Percentiles rank a stretch among this genome's conserved stretches.
Conservation (phyloP, 2,888 invertebrate genomes). For the Thymelicus sylvestris region DNA sequence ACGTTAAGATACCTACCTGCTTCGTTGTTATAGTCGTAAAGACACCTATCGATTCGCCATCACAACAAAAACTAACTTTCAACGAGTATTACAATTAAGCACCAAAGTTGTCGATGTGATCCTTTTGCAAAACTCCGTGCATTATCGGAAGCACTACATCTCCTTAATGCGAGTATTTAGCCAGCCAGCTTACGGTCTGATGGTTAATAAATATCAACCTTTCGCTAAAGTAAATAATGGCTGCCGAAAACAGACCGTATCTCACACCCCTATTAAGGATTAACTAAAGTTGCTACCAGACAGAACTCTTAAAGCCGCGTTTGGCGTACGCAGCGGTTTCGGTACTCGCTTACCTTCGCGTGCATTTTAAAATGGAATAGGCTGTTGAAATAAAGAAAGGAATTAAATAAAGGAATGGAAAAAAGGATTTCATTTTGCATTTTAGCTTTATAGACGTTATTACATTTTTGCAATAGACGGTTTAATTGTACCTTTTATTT, state of each 20-base stretch:
- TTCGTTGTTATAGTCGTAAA: not conserved
- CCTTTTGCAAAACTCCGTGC: conserved; percentile 42
- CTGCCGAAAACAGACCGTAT: conserved; percentile 51
- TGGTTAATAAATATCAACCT: conserved; percentile 67
- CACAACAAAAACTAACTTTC: conserved; percentile 31
- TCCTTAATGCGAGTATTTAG: conserved; percentile 59
- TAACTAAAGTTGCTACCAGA: conserved; percentile 44
- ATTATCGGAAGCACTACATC: conserved; percentile 58
- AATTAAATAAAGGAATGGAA: no score
- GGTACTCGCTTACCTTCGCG: not conserved
- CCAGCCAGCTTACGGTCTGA: conserved; percentile 53
- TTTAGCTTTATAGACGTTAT: no score
- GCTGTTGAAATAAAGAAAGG: no score
- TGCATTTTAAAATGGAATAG: conserved; percentile 31
- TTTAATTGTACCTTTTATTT: no score
- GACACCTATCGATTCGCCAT: conserved; percentile 2
- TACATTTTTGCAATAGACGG: no score
- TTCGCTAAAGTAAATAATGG: conserved; percentile 59
- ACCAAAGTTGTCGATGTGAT: conserved; percentile 38
- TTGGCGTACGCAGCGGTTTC: conserved; percentile 22
- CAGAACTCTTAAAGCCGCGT: conserved; percentile 26
- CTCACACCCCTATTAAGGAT: conserved; percentile 62
- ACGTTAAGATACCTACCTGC: no score
- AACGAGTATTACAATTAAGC: conserved; percentile 34
- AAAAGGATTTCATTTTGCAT: no score